Evolutionary conservation across 2,888 invertebrate genomes (phyloP).

Genomic region (Scelioninae gen. 2): DNA sequence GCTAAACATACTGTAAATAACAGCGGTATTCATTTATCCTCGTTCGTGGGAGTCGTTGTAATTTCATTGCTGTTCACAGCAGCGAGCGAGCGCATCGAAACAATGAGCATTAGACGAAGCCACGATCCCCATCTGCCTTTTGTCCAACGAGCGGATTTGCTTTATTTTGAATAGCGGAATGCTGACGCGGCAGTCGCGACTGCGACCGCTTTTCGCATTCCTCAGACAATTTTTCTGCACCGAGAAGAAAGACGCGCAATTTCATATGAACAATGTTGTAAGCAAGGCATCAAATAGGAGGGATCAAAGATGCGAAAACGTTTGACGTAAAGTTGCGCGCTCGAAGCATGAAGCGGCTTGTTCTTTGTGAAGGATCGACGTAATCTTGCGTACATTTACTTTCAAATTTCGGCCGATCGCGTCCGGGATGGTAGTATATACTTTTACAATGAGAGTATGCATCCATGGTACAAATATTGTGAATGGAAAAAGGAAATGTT

Average conservation of each 20-base stretch:
- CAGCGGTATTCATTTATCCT: constrained; percentile 46
- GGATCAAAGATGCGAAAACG: constrained; percentile 2
- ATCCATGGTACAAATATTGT: no score
- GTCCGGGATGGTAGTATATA: no score
- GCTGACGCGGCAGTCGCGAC: constrained; percentile 39
- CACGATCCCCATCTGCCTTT: constrained; percentile 58
- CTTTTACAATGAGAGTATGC: no score
- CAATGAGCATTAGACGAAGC: constrained; percentile 60
- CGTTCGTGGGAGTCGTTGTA: constrained; percentile 56
- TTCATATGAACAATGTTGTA: constrained; percentile 6
- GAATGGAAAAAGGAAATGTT: no score
- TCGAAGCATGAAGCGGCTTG: background rate
- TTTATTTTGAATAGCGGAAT: constrained; percentile 54
- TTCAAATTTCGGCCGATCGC: no score
- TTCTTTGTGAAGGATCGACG: background rate
- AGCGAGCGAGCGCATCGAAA: constrained; percentile 56
- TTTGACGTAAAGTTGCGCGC: no score
- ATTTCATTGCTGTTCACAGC: constrained; percentile 57
- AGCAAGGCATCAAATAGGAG: background rate
- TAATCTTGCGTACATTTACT: background rate
- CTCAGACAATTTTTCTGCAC: constrained; percentile 21
- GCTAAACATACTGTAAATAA: constrained; percentile 36
- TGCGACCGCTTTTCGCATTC: constrained; percentile 40
- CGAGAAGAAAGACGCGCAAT: constrained; percentile 20
- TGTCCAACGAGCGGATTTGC: constrained; percentile 49